phyloP scores from a whole-genome alignment of 2,888 invertebrate genomes.

The Synanthedon formicaeformis region DNA sequence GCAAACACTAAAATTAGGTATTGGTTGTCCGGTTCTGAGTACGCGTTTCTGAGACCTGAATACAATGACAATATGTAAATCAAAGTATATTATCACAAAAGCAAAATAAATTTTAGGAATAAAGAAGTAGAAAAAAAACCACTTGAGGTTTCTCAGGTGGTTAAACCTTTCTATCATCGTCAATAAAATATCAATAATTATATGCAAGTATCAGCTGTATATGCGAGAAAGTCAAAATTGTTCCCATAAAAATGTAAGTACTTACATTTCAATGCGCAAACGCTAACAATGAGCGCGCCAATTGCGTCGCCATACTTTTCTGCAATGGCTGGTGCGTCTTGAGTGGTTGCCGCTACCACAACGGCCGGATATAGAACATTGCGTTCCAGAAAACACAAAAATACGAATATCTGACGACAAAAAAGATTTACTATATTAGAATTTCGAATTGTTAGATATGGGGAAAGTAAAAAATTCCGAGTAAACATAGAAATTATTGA shows the following conservation, averaged over 20 bases:
- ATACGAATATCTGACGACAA: constrained; percentile 77
- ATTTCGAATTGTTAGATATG: too few species aligned
- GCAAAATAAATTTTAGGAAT: too few species aligned
- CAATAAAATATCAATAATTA: too few species aligned
- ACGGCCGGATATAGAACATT: constrained; percentile 93
- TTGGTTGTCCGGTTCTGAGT: constrained; percentile 91
- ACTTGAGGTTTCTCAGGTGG: too few species aligned
- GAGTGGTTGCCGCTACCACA: constrained; percentile 88
- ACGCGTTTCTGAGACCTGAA: constrained; percentile 84
- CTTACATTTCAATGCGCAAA: constrained; percentile 87
- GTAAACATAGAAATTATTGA: too few species aligned
- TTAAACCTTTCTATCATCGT: too few species aligned
- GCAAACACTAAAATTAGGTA: constrained; percentile 93
- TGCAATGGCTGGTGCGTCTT: constrained; percentile 82
- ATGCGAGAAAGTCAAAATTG: not conserved
- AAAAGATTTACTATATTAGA: too few species aligned
- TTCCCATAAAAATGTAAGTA: constrained; percentile 7
- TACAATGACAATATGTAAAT: too few species aligned
- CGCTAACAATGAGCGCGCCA: constrained; percentile 85
- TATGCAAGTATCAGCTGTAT: too few species aligned
- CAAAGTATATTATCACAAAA: too few species aligned
- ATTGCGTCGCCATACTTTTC: constrained; percentile 81
- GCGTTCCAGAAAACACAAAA: constrained; percentile 89
- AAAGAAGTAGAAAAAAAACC: too few species aligned
- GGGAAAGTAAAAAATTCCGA: too few species aligned